Evolutionary conservation across 2,888 invertebrate species (phyloP), one percentile per base, ranked within the genome.

Genomic region (Zygaena filipendulae): DNA sequence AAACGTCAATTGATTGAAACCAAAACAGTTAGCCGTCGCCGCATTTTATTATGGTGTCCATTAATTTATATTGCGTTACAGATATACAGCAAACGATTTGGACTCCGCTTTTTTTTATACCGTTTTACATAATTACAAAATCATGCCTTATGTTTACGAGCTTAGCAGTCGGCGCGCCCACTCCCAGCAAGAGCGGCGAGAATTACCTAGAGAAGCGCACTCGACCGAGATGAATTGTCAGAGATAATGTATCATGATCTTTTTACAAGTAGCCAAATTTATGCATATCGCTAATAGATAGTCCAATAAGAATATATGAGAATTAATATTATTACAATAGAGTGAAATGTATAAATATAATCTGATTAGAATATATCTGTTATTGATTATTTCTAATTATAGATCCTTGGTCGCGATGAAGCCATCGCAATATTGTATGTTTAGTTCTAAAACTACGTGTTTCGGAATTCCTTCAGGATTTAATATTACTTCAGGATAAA

Each of bases 111-210:
- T 70, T 59, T 72, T 67, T 16, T 16, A 6, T 69, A 70, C 64
- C 70, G 71, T 67, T 72, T 72, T 67, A 69, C 61, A 69, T 72
- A 71, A 74, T 74, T 71, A 75, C 69, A 63, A 70, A 71, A 70
- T 71, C 71, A 72, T 70, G 64, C 61, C 55, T 61, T 57, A 52
- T 62, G 58, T 68, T 63, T 64, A 67, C 55, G 61, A 60, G 59
- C 58, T 51, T 45, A 47, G 50, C 44, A 49, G 42, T 42, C 48
- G 56, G 43, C 59, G 59, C 67, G 56, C 71, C 69, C 68, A 70
- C 71, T 66, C 60, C 44, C 32, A 42, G 46, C 52, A 53, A 59
- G 52, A 60, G 55, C 62, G 58, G 16, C 16, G 4, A 4, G 16
- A 16, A n/a, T n/a, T n/a, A n/a, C n/a, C 59, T 61, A 59, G 58